Conservation (phyloP, 2,113 vertebrate genomes). For the Melanotaenia duboulayi region DNA sequence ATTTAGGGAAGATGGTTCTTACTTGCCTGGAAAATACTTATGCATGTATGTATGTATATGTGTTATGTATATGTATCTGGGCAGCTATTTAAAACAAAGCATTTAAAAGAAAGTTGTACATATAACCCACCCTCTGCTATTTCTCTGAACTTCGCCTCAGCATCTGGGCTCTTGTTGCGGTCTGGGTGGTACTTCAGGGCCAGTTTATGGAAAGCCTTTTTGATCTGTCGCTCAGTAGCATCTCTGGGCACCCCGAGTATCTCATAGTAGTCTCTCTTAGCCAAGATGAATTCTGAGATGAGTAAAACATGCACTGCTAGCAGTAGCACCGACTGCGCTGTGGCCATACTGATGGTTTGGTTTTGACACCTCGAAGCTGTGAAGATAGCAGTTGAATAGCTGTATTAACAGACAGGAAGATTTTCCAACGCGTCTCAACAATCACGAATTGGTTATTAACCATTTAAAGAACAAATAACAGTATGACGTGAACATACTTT, state of each 20-base stretch:
- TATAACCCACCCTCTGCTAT: conserved; percentile 95
- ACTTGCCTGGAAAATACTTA: too few relatives aligned
- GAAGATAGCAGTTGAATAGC: conserved; percentile 20
- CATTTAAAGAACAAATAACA: neutral
- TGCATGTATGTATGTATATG: too few relatives aligned
- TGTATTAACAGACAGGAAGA: conserved; percentile 4
- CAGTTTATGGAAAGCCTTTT: conserved; percentile 96
- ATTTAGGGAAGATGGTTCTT: too few relatives aligned
- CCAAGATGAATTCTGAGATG: conserved; percentile 94
- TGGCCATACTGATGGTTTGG: conserved; percentile 85
- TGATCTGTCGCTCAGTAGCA: conserved; percentile 93
- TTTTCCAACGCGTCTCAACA: neutral
- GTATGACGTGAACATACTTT: neutral
- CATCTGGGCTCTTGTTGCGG: conserved; percentile 93
- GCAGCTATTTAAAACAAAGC: neutral
- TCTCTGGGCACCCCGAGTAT: conserved; percentile 93
- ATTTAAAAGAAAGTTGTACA: too few relatives aligned
- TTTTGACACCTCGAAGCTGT: conserved; percentile 63
- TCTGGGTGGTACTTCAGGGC: conserved; percentile 97
- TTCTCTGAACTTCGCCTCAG: conserved; percentile 94
- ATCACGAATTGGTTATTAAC: neutral
- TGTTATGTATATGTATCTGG: too few relatives aligned
- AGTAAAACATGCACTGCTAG: conserved; percentile 92
- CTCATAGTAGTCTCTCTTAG: conserved; percentile 93
- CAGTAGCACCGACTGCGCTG: conserved; percentile 86